Evolutionary conservation across 2,113 vertebrate species (phyloP).

Genomic region (Morone saxatilis): DNA sequence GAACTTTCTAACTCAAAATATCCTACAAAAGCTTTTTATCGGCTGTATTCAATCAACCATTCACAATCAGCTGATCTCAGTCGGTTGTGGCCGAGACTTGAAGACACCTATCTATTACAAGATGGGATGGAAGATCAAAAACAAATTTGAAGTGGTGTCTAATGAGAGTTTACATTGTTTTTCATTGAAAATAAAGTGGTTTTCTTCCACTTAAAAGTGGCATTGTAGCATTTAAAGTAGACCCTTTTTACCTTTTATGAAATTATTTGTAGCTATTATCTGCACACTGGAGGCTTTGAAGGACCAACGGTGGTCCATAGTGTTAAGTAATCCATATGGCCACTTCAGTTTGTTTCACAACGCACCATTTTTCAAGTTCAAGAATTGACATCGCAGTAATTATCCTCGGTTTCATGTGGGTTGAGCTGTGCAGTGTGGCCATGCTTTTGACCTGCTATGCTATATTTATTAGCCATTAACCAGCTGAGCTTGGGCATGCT

Average conservation of each 20-base stretch:
- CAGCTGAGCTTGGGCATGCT: constrained; percentile 21
- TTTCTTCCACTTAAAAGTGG: neutral
- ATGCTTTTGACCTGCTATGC: constrained; percentile 35
- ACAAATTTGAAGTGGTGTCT: neutral
- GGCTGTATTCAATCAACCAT: constrained; percentile 26
- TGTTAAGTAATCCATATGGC: neutral
- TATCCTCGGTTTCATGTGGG: constrained; percentile 32
- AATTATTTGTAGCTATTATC: no score
- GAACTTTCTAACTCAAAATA: no score
- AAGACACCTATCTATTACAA: neutral
- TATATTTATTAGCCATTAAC: constrained; percentile 70
- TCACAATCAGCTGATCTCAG: constrained; percentile 18
- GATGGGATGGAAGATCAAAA: neutral
- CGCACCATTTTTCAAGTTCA: constrained; percentile 9
- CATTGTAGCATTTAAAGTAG: neutral
- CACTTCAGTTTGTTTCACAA: no score
- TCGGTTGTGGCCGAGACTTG: constrained; percentile 9
- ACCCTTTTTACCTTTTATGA: no score
- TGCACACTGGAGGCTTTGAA: neutral
- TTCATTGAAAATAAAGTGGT: neutral
- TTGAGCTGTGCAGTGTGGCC: constrained; percentile 30
- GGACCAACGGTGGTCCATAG: neutral
- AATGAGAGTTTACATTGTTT: neutral
- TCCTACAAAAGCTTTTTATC: neutral
- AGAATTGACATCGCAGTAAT: constrained; percentile 31